Evolutionary conservation across 2,797 vertebrate species (phyloP).

Genomic region (Melanogrammus aeglefinus): DNA sequence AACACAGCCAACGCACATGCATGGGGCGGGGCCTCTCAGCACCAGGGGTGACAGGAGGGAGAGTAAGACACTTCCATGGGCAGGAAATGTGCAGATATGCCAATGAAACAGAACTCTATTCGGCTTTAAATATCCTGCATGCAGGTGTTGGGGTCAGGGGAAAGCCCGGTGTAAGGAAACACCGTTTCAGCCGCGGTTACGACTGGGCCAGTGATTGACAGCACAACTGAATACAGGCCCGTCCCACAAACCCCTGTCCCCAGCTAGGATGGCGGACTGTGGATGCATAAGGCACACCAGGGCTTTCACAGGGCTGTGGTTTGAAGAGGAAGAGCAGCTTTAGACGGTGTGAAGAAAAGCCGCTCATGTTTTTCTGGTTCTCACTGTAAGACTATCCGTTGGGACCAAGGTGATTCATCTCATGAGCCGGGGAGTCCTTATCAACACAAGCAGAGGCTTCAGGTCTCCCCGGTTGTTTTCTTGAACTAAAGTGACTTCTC

Average conservation of each 20-base stretch:
- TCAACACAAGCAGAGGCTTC: conserved; percentile 29
- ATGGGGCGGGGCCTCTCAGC: conserved; percentile 7
- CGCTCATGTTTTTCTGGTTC: conserved; percentile 19
- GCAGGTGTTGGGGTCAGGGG: conserved; percentile 48
- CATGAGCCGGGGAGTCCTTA: conserved; percentile 14
- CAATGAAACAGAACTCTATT: conserved; percentile 44
- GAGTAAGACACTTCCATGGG: conserved; percentile 35
- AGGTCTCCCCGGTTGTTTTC: conserved; percentile 36
- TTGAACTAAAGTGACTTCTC: conserved; percentile 36
- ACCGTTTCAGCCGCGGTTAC: conserved; percentile 46
- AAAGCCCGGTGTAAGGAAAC: conserved; percentile 47
- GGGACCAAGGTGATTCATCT: conserved; percentile 22
- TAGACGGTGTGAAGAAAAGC: background rate
- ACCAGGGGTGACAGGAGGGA: conserved; percentile 27
- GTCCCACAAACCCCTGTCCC: conserved; percentile 4
- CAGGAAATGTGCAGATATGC: conserved; percentile 48
- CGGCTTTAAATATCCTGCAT: conserved; percentile 51
- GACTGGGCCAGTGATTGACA: conserved; percentile 42
- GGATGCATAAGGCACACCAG: background rate
- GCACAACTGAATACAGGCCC: conserved; percentile 39
- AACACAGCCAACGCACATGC: conserved; percentile 30
- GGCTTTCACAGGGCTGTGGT: background rate
- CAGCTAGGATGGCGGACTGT: conserved; percentile 6
- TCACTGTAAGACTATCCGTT: conserved; percentile 35
- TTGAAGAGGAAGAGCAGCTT: background rate